Evolutionary conservation across 2,113 vertebrate species (phyloP).

Genomic region (Jaculus jaculus): DNA sequence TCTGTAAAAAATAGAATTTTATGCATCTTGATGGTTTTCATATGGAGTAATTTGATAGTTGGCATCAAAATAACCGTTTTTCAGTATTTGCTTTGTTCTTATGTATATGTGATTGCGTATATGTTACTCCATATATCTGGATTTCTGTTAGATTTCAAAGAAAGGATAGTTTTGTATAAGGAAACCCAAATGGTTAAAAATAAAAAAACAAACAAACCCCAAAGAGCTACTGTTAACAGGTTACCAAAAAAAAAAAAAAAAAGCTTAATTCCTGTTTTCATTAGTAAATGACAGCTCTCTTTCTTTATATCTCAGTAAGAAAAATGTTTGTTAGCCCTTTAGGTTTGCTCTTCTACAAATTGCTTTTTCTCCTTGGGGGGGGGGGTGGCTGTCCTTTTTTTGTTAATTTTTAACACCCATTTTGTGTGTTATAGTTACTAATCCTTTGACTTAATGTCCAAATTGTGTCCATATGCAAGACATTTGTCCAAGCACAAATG

Average conservation of each 20-base stretch:
- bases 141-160: constrained; percentile 36
- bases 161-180: background rate
- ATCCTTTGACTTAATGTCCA: background rate
- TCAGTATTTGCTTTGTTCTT: background rate
- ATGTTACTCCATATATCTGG: background rate
- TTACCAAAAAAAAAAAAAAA: too few species aligned
- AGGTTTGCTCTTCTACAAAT: constrained; percentile 11
- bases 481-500: background rate
- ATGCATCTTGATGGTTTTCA: background rate
- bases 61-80: background rate
- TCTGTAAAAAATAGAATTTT: background rate
- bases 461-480: background rate
- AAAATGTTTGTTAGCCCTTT: background rate
- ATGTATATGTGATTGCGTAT: too few species aligned
- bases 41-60: background rate
- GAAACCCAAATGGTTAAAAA: background rate
- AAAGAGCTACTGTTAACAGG: too few species aligned
- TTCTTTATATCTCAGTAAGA: background rate
- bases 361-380: too few species aligned
- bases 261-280: background rate
- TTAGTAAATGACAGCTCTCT: background rate
- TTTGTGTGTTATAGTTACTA: background rate
- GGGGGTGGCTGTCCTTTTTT: background rate
- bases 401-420: background rate
- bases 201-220: too few species aligned